Conservation (phyloP, 35 echinoderm and acorn worm species). For the Heliocidaris tuberculata region DNA sequence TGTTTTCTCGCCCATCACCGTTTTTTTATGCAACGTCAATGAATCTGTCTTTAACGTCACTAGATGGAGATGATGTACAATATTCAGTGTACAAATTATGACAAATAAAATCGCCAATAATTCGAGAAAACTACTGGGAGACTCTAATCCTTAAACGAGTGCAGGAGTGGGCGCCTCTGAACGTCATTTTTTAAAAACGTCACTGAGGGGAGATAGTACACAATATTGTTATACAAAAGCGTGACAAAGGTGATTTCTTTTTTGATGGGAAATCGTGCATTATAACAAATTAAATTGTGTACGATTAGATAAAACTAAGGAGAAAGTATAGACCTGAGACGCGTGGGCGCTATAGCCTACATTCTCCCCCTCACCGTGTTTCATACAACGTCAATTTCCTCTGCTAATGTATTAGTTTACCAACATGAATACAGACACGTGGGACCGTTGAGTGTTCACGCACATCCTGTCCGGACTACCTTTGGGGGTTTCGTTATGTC, state of each 20-base stretch:
- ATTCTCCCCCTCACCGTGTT: not conserved
- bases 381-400: conserved; percentile 10
- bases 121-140: no score
- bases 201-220: not conserved
- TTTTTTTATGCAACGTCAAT: no score
- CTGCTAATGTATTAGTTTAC: not conserved
- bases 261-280: not conserved
- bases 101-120: no score
- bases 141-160: no score
- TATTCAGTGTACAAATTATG: no score
- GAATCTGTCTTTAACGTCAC: no score
- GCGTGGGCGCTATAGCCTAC: not conserved
- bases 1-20: not conserved
- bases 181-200: not conserved
- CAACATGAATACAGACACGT: conserved; percentile 9
- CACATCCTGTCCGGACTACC: not conserved
- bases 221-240: not conserved
- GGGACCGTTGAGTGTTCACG: not conserved
- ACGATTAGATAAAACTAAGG: not conserved
- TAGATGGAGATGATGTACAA: no score
- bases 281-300: not conserved
- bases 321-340: not conserved
- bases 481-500: not conserved
- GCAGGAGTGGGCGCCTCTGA: not conserved
- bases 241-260: not conserved